A percentile compares a stretch with the other conserved stretches of the same genome.
phyloP scores from a whole-genome alignment of 2,888 invertebrate genomes.

The Lingula anatina region DNA sequence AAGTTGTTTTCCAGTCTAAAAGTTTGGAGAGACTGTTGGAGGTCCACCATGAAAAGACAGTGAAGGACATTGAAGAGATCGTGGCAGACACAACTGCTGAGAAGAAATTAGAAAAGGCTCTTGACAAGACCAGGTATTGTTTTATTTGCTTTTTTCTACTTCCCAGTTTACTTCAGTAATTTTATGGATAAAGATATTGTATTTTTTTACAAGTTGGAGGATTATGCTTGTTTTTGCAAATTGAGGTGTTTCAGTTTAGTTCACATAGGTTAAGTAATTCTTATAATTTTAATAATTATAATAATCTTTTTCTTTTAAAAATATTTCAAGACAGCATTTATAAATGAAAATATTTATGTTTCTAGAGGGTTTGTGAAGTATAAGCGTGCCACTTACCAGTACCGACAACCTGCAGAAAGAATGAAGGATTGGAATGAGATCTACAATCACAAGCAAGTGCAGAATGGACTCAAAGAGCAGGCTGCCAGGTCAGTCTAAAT shows the following conservation, averaged over 20 bases:
- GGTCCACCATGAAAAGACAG: slow-evolving; percentile 29
- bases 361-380: slow-evolving; percentile 92
- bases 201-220: no score
- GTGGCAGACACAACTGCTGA: slow-evolving; percentile 71
- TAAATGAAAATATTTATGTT: no score
- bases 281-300: no score
- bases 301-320: no score
- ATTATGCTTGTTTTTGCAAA: no score
- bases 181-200: no score
- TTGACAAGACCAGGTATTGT: slow-evolving; percentile 73
- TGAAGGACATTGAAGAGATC: slow-evolving; percentile 84
- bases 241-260: no score
- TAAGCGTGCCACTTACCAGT: slow-evolving; percentile 78
- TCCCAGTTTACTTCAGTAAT: no score
- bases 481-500: slow-evolving; percentile 36
- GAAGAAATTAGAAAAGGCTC: slow-evolving; percentile 73
- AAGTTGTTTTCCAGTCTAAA: no score
- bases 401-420: slow-evolving; percentile 79
- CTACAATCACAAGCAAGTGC: slow-evolving; percentile 79
- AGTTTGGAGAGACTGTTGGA: no score
- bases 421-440: slow-evolving; percentile 96
- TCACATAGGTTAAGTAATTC: no score
- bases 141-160: slow-evolving; percentile 10
- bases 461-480: slow-evolving; percentile 63
- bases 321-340: no score